Conservation (phyloP, 2,797 vertebrate species). For the Spea hammondii region DNA sequence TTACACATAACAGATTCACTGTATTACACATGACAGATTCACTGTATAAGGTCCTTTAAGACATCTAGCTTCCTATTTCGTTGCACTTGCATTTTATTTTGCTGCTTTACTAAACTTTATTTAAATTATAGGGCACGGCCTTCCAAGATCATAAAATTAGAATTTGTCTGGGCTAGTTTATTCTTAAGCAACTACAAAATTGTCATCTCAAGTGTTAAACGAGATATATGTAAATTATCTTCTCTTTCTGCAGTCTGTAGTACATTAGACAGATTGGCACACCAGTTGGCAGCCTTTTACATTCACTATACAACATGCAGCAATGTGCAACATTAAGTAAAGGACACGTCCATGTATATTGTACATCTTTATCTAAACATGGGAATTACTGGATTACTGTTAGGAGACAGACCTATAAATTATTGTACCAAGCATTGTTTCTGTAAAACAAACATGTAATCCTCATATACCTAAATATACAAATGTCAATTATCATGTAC, state of each 20-base stretch:
- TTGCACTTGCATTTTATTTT: too few species aligned
- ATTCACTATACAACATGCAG: not conserved
- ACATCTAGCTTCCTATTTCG: too few species aligned
- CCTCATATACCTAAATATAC: too few species aligned
- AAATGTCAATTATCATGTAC: too few species aligned
- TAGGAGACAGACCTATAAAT: too few species aligned
- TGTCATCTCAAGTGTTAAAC: not conserved
- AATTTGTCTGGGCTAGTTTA: not conserved
- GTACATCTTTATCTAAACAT: not conserved
- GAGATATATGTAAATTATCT: not conserved
- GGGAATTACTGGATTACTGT: too few species aligned
- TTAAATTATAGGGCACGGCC: not conserved
- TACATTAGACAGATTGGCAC: not conserved
- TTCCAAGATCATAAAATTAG: not conserved
- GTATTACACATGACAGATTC: too few species aligned
- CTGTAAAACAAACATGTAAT: too few species aligned
- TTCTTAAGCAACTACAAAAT: not conserved
- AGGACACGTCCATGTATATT: not conserved
- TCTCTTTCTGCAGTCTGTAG: not conserved
- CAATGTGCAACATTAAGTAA: not conserved
- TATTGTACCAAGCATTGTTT: too few species aligned
- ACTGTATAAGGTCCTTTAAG: too few species aligned
- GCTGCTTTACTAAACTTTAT: not conserved
- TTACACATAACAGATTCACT: too few species aligned
- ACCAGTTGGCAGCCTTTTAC: not conserved